Percentiles rank a stretch among this genome's conserved stretches.
Conservation (phyloP, 2,797 vertebrate genomes). For the Mastacembelus armatus region DNA sequence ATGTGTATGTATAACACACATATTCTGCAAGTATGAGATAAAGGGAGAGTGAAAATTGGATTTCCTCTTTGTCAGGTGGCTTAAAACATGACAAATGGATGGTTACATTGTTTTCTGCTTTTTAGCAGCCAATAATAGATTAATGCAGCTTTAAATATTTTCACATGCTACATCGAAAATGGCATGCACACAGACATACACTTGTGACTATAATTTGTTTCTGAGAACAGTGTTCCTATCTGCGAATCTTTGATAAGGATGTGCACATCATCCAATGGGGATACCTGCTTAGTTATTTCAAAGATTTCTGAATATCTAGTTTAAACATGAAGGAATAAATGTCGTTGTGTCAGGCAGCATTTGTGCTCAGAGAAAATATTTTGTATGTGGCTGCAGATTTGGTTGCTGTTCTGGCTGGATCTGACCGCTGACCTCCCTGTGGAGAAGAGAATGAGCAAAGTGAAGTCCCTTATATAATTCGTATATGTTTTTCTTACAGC, state of each 20-base stretch:
- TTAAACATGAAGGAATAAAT: conserved; percentile 1
- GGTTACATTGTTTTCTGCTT: too few species aligned
- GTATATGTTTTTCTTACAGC: neutral
- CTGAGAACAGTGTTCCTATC: too few species aligned
- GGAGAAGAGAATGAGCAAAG: neutral
- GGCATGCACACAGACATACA: too few species aligned
- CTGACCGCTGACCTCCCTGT: conserved; percentile 28
- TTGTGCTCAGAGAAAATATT: neutral
- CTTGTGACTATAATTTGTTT: too few species aligned
- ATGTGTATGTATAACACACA: too few species aligned
- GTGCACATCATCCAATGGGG: neutral
- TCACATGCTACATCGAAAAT: too few species aligned
- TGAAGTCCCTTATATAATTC: neutral
- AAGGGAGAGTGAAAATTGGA: too few species aligned
- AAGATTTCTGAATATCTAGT: conserved; percentile 13
- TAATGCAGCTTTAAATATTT: too few species aligned
- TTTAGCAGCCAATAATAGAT: too few species aligned
- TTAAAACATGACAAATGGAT: too few species aligned
- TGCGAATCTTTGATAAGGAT: conserved; percentile 36
- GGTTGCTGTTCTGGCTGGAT: conserved; percentile 1
- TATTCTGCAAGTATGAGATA: too few species aligned
- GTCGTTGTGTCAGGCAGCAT: neutral
- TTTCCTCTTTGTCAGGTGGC: too few species aligned
- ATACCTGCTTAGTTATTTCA: neutral
- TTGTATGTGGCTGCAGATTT: conserved; percentile 4